Conservation (phyloP, 1,140 invertebrate genomes). For the Heliconius hewitsoni region DNA sequence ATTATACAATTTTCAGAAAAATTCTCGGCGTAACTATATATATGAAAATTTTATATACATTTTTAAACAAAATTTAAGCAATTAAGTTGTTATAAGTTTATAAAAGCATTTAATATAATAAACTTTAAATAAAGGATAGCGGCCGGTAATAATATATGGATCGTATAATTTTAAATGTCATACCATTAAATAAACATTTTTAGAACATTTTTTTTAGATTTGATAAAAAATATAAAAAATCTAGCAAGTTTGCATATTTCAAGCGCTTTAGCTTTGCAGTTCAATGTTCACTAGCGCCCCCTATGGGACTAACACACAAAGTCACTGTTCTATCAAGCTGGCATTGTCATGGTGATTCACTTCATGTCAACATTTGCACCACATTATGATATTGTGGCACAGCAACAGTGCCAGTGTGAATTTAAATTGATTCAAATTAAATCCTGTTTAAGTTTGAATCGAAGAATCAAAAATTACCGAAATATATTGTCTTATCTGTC, state of each 20-base stretch:
- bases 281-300: constrained; percentile 56
- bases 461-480: not conserved
- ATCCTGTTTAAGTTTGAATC: not conserved
- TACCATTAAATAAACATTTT: not conserved
- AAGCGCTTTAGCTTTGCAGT: constrained; percentile 15
- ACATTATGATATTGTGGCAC: constrained; percentile 33
- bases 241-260: constrained; percentile 18
- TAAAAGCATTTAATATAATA: too few species aligned
- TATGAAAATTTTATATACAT: too few species aligned
- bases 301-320: constrained; percentile 54
- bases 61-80: too few species aligned
- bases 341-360: constrained; percentile 75
- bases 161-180: too few species aligned
- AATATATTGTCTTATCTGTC: constrained; percentile 19
- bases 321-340: constrained; percentile 62
- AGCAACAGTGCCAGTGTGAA: not conserved
- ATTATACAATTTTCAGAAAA: too few species aligned
- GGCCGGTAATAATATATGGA: too few species aligned
- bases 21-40: too few species aligned
- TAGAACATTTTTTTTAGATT: not conserved
- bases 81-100: too few species aligned
- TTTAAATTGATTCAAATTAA: not conserved
- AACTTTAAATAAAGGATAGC: too few species aligned
- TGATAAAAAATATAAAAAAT: not conserved
- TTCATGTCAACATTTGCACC: constrained; percentile 58